These are phyloP conservation scores for Protobothrops mucrosquamatus DNA, from an alignment of 2,113 vertebrate species.

Conservation along the genomic window DNA sequence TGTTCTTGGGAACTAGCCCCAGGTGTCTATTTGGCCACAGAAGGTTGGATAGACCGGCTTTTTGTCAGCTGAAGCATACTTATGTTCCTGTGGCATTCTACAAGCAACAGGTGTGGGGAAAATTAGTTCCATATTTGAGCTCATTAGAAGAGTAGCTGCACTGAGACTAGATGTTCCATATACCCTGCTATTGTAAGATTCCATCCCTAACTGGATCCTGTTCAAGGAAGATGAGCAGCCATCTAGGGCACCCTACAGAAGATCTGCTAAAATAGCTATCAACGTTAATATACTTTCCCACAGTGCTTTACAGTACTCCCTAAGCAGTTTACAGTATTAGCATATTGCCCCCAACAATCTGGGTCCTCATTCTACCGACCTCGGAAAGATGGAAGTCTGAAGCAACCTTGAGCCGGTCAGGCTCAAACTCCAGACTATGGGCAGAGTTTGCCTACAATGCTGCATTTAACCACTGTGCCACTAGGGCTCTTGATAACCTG, in stretches of 20 bases:
- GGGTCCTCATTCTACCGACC: too few relatives aligned
- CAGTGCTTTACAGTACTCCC: background rate
- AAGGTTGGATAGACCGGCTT: background rate
- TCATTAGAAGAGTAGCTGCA: background rate
- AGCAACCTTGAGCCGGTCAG: background rate
- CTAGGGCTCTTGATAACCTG: background rate
- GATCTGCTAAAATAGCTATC: background rate
- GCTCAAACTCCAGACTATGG: background rate
- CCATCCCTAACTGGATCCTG: background rate
- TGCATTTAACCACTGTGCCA: background rate
- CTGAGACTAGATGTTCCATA: background rate
- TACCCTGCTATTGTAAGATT: background rate
- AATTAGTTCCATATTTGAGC: background rate
- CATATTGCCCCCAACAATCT: too few relatives aligned
- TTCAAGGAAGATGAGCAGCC: background rate
- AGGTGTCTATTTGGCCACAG: background rate
- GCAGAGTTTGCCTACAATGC: background rate
- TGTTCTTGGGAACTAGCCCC: background rate
- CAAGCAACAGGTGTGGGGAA: background rate
- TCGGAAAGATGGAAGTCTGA: background rate
- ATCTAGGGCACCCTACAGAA: background rate
- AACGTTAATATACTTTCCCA: background rate
- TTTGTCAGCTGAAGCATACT: background rate
- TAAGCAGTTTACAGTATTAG: too few relatives aligned
- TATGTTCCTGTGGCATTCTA: background rate